Evolutionary conservation across 2,888 invertebrate genomes (phyloP).

Genomic region (Helleia helle): DNA sequence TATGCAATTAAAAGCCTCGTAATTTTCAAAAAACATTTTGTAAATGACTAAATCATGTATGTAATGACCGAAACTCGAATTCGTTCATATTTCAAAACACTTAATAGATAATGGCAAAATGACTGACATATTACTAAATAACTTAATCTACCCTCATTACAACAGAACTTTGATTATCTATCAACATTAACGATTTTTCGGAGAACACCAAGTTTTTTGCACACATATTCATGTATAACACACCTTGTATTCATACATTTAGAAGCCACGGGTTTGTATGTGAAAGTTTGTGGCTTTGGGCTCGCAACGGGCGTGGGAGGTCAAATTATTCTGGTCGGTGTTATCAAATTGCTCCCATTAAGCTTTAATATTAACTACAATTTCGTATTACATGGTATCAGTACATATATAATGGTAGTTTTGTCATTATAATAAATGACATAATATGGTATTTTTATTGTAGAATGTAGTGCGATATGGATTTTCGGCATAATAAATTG

Average conservation of each 20-base stretch:
- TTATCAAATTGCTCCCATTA: conserved; percentile 35
- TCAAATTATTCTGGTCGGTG: conserved; percentile 30
- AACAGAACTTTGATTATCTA: conserved; percentile 27
- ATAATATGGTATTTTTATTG: conserved; percentile 9
- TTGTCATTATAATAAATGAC: conserved; percentile 10
- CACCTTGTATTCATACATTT: not conserved
- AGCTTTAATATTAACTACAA: conserved; percentile 12
- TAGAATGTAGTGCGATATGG: conserved; percentile 8
- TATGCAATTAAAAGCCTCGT: no score
- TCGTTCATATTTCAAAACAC: conserved; percentile 54
- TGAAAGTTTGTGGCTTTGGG: conserved; percentile 23
- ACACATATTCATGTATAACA: conserved; percentile 7
- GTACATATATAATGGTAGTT: conserved; percentile 10
- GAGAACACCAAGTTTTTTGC: conserved; percentile 17
- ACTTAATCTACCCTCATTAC: conserved; percentile 49
- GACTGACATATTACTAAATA: conserved; percentile 53
- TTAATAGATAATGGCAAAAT: conserved; percentile 52
- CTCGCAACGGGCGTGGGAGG: conserved; percentile 26
- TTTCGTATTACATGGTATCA: conserved; percentile 13
- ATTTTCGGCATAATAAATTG: no score
- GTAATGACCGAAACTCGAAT: no score
- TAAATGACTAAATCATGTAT: no score
- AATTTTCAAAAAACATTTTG: no score
- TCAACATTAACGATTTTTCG: conserved; percentile 28
- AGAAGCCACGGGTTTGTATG: conserved; percentile 12